phyloP scores from a whole-genome alignment of 2,888 invertebrate species.

The Leucophenga montana region DNA sequence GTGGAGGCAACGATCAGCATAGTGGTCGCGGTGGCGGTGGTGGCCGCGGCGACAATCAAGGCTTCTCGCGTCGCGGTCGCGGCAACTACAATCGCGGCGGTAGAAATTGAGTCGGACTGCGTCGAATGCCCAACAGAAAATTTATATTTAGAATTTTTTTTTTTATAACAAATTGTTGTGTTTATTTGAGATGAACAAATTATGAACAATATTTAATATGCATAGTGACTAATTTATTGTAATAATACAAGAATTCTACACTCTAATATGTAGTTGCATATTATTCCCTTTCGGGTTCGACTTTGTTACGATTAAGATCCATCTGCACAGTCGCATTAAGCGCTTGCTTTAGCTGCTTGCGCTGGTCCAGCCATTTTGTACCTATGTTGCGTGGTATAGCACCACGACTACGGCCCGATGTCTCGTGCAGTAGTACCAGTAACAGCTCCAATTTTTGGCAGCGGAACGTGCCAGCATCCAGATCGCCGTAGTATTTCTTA shows the following conservation, averaged over 20 bases:
- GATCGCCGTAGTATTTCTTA: neutral
- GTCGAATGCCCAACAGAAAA: constrained; percentile 24
- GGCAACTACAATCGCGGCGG: constrained; percentile 41
- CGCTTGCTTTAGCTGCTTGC: neutral
- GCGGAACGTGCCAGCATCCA: neutral
- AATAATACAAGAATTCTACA: no score
- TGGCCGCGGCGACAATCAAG: constrained; percentile 20
- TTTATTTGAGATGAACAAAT: neutral
- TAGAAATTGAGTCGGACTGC: constrained; percentile 42
- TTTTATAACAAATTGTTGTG: neutral
- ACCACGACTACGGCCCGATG: neutral
- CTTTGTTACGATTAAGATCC: neutral
- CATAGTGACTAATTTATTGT: no score
- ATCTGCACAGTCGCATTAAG: neutral
- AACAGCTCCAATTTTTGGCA: neutral
- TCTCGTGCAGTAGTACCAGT: neutral
- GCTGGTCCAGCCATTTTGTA: neutral
- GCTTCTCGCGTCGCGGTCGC: constrained; percentile 18
- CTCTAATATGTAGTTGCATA: no score
- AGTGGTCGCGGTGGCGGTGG: constrained; percentile 57
- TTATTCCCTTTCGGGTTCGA: no score
- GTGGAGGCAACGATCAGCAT: constrained; percentile 56
- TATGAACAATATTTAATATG: no score
- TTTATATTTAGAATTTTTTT: neutral
- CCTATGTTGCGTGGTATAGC: neutral